Conservation (phyloP, 2,888 invertebrate species). For the Eilema caniola region DNA sequence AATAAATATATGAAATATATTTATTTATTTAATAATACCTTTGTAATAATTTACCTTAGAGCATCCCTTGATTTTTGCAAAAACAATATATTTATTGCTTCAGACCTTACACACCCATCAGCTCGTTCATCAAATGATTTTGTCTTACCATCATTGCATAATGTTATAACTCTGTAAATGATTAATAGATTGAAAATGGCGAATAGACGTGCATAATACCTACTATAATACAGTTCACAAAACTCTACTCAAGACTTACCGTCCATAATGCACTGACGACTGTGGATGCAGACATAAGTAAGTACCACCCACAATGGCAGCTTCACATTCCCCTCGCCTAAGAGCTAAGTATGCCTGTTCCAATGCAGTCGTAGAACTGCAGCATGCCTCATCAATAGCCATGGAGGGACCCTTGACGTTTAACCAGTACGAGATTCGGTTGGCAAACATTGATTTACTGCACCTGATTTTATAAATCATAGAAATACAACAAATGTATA, state of each 20-base stretch:
- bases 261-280: conserved; percentile 56
- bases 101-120: conserved; percentile 90
- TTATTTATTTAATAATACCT: no score
- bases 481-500: no score
- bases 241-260: conserved; percentile 11
- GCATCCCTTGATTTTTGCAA: conserved; percentile 89
- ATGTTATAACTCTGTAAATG: conserved; percentile 36
- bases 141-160: conserved; percentile 93
- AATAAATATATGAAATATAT: no score
- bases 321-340: conserved; percentile 58
- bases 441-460: conserved; percentile 58
- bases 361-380: conserved; percentile 55
- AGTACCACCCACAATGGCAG: conserved; percentile 87
- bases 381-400: conserved; percentile 53
- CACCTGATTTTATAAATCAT: conserved; percentile 10
- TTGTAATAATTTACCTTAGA: conserved; percentile 66
- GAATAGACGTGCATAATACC: not conserved
- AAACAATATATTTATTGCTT: conserved; percentile 89
- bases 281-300: conserved; percentile 61
- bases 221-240: not conserved
- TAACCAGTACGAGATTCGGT: conserved; percentile 66
- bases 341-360: conserved; percentile 59
- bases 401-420: conserved; percentile 63
- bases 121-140: conserved; percentile 93
- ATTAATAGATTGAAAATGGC: not conserved